Evolutionary conservation across 2,888 invertebrate species (phyloP).

Genomic region (Ormyrus thymus): DNA sequence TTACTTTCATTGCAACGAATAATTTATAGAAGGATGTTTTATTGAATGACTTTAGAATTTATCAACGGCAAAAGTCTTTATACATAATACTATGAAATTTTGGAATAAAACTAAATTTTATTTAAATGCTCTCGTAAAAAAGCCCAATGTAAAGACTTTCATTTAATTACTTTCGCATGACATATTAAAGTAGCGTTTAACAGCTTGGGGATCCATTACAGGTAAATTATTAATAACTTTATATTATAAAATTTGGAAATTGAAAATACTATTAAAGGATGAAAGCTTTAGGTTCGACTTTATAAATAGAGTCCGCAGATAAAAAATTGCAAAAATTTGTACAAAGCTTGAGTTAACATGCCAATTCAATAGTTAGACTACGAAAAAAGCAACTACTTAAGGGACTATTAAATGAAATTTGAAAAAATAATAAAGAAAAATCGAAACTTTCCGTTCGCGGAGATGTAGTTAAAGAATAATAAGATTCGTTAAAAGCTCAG

Average conservation of each 20-base stretch:
- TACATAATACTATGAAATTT: not conserved
- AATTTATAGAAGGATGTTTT: constrained; percentile 22
- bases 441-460: constrained; percentile 33
- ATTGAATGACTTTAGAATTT: constrained; percentile 1
- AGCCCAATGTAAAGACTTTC: constrained; percentile 2
- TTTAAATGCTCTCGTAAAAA: not conserved
- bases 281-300: constrained; percentile 27
- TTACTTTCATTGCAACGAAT: constrained; percentile 29
- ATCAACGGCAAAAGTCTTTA: constrained; percentile 12
- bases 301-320: constrained; percentile 19
- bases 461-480: constrained; percentile 26
- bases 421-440: constrained; percentile 46
- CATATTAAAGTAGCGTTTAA: constrained; percentile 4
- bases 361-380: constrained; percentile 54
- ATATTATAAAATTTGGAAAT: not conserved
- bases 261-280: constrained; percentile 21
- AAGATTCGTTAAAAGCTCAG: not conserved
- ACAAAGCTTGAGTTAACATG: constrained; percentile 57
- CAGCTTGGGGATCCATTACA: constrained; percentile 9
- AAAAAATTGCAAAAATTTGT: constrained; percentile 51
- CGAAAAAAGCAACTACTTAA: constrained; percentile 52
- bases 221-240: constrained; percentile 16
- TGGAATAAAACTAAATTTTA: not conserved
- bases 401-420: constrained; percentile 43
- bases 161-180: not conserved